Percentiles rank a stretch among this genome's conserved stretches.
Evolutionary conservation across 2,797 vertebrate genomes (phyloP).

Genomic region (Sebastes minor): DNA sequence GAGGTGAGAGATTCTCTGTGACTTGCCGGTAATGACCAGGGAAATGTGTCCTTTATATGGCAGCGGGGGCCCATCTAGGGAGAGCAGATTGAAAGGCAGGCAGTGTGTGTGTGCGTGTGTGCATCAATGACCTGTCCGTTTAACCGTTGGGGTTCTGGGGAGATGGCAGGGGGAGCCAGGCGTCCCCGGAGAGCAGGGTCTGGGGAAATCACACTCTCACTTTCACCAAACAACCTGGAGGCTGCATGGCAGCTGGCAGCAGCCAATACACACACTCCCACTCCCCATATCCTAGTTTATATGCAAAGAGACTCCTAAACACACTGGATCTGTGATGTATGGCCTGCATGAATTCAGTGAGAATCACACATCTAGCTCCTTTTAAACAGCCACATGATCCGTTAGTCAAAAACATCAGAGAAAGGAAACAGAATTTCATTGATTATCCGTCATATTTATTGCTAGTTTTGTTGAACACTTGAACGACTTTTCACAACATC

Average conservation of each 20-base stretch:
- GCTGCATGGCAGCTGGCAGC: slow-evolving; percentile 73
- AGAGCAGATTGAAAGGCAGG: slow-evolving; percentile 69
- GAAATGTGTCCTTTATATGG: slow-evolving; percentile 77
- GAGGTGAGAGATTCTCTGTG: slow-evolving; percentile 72
- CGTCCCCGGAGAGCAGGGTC: slow-evolving; percentile 74
- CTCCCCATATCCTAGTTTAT: slow-evolving; percentile 71
- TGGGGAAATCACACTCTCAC: slow-evolving; percentile 82
- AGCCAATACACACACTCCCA: slow-evolving; percentile 61
- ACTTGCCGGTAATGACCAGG: slow-evolving; percentile 76
- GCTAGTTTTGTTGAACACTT: slow-evolving; percentile 14
- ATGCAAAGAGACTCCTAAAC: slow-evolving; percentile 72
- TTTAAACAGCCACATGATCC: slow-evolving; percentile 7
- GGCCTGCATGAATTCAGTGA: slow-evolving; percentile 29
- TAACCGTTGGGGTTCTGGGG: slow-evolving; percentile 73
- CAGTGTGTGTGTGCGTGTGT: slow-evolving; percentile 12
- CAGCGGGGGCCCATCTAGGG: slow-evolving; percentile 58
- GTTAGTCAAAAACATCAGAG: neutral
- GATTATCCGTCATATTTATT: slow-evolving; percentile 2
- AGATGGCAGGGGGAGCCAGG: slow-evolving; percentile 71
- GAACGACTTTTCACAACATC: slow-evolving; percentile 1
- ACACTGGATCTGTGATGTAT: slow-evolving; percentile 48
- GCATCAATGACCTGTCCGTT: slow-evolving; percentile 78
- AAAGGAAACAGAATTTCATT: neutral
- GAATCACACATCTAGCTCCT: slow-evolving; percentile 23
- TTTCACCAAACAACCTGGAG: slow-evolving; percentile 76